Percentiles rank a stretch among this genome's conserved stretches.
Conservation (phyloP, 1,140 invertebrate genomes). For the Laupala kohalensis region DNA sequence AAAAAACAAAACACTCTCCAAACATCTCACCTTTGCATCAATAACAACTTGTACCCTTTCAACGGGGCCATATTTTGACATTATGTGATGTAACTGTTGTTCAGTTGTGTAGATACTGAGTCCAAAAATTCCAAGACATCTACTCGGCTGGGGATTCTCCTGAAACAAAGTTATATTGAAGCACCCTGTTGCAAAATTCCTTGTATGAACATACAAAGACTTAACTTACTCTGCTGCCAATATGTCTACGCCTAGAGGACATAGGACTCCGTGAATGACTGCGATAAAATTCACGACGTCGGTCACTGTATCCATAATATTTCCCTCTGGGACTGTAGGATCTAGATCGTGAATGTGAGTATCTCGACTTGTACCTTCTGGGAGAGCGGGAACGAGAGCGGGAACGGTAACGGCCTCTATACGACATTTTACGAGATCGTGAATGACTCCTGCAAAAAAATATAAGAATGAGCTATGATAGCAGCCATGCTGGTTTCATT, state of each 20-base stretch:
- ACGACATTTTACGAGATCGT: constrained; percentile 18
- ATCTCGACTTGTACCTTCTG: constrained; percentile 16
- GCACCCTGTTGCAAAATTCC: too few species aligned
- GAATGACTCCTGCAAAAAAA: constrained; percentile 16
- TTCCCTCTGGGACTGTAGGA: constrained; percentile 19
- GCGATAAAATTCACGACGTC: constrained; percentile 19
- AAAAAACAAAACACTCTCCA: not conserved
- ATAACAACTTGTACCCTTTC: constrained; percentile 91
- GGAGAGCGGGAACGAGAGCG: constrained; percentile 19
- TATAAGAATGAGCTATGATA: not conserved
- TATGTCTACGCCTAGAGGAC: constrained; percentile 40
- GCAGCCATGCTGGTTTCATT: not conserved
- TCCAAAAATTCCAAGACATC: constrained; percentile 89
- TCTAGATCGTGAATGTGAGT: constrained; percentile 20
- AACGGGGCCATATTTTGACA: constrained; percentile 81
- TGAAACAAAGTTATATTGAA: constrained; percentile 23
- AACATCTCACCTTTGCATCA: constrained; percentile 71
- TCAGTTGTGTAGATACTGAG: constrained; percentile 86
- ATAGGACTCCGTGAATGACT: constrained; percentile 37
- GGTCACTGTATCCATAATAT: constrained; percentile 18
- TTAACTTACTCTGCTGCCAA: constrained; percentile 31
- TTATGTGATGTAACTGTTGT: constrained; percentile 83
- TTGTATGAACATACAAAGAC: too few species aligned
- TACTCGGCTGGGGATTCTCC: constrained; percentile 77
- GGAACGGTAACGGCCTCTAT: constrained; percentile 18